Evolutionary conservation across 53 echinoderm and acorn worm genomes (phyloP), one percentile per base, ranked within the genome.

Genomic region (Crossaster papposus): DNA sequence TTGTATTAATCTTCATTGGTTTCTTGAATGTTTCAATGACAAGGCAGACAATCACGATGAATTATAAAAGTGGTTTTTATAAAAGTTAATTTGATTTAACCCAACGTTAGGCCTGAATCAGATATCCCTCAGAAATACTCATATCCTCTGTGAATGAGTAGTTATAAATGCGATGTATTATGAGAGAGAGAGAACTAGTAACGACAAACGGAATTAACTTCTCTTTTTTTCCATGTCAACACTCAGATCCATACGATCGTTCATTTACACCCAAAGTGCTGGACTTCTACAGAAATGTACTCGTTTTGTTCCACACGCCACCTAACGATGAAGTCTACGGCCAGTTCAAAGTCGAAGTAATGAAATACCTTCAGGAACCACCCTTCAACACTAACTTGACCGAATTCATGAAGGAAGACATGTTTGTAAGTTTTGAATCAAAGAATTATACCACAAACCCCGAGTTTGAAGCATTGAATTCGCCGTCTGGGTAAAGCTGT

Each of bases 231-330:
- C 23, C 50, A 26, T 51, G 23, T 80, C 11, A 62, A n/a, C 64
- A 26, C 17, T 11, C 86, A 93, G 93, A 93, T 81, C 86, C 93
- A 2, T 94, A 90, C 82, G 5, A 0, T 10, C 75, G 89, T 18
- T 4, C 23, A 0, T 91, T 85, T 28, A 91, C 90, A 1, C 84
- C 89, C 0, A 75, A 91, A 24, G 77, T 91, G 2, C 76, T 93
- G 26, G 31, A 58, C 23, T 95, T 38, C 68, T 93, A 93, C 70
- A 89, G 89, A 32, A 90, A 90, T 20, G 63, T 96, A 29, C 55
- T 96, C 51, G 63, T 94, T 38, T 78, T 96, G 52, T 94, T 89
- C 71, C 91, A 92, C 14, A 90, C 94, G 7, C 96, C 96, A 3
- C 88, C 92, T 50, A 79, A 91, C 17, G 89, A 92, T 17, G 73